These are phyloP conservation scores for Eilema caniola DNA, from an alignment of 2,888 invertebrate genomes.

Conservation along the genomic window DNA sequence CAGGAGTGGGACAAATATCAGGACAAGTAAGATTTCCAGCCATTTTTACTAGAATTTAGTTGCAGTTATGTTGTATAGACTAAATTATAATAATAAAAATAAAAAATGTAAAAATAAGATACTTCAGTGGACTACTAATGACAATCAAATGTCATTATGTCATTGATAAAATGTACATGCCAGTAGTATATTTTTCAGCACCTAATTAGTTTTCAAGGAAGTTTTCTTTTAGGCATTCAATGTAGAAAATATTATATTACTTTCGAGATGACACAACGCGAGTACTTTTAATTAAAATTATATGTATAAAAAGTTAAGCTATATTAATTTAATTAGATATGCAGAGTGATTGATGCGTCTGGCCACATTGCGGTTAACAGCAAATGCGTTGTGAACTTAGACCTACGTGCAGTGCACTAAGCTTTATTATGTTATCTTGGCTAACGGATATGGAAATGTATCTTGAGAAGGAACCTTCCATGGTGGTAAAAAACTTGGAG, in stretches of 20 bases:
- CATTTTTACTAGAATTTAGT: constrained; percentile 65
- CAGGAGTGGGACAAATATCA: constrained; percentile 63
- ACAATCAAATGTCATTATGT: neutral
- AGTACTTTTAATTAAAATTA: no score
- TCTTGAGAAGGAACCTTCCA: neutral
- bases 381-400: no score
- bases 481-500: neutral
- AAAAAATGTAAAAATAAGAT: constrained; percentile 24
- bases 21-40: constrained; percentile 63
- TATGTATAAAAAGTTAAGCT: no score
- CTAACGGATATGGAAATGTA: constrained; percentile 3
- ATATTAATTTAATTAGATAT: no score
- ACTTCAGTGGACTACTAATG: neutral
- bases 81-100: constrained; percentile 33
- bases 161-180: neutral
- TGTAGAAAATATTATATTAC: neutral
- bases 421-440: neutral
- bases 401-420: neutral
- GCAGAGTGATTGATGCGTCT: no score
- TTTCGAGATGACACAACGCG: no score
- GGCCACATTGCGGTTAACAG: no score
- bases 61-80: constrained; percentile 19
- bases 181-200: neutral
- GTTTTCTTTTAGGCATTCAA: neutral
- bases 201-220: neutral